Evolutionary conservation across 2,888 invertebrate genomes (phyloP).

Genomic region (Andricus curvator): DNA sequence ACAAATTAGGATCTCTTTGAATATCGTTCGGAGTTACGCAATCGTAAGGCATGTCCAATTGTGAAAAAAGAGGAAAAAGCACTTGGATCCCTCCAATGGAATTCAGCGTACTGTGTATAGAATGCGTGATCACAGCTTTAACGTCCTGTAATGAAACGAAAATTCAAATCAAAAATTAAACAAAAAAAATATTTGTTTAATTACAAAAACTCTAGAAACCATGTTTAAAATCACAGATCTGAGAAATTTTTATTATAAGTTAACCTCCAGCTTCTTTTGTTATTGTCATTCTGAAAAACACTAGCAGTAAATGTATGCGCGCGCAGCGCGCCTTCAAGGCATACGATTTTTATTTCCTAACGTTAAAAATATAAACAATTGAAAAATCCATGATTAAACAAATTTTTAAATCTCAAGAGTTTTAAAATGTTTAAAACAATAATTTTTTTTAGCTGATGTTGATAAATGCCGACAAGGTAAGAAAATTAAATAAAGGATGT

Average conservation of each 20-base stretch:
- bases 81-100: slow-evolving; percentile 99
- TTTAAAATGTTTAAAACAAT: too few relatives aligned
- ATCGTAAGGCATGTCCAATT: slow-evolving; percentile 96
- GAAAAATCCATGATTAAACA: too few relatives aligned
- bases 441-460: too few relatives aligned
- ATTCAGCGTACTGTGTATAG: slow-evolving; percentile 99
- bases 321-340: too few relatives aligned
- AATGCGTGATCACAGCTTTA: slow-evolving; percentile 99
- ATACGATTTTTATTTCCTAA: too few relatives aligned
- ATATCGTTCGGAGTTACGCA: slow-evolving; percentile 87
- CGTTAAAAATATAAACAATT: too few relatives aligned
- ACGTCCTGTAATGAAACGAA: slow-evolving; percentile 88
- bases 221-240: not conserved
- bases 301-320: too few relatives aligned
- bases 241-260: not conserved
- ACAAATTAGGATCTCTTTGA: slow-evolving; percentile 92
- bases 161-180: not conserved
- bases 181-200: not conserved
- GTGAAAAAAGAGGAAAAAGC: slow-evolving; percentile 97
- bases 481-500: too few relatives aligned
- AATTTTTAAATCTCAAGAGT: too few relatives aligned
- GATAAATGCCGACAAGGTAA: too few relatives aligned
- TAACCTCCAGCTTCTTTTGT: not conserved
- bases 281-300: too few relatives aligned
- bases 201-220: not conserved